Percentiles rank a stretch among this genome's conserved stretches.
phyloP scores from a whole-genome alignment of 2,888 invertebrate species.

The Onchidella celtica region DNA sequence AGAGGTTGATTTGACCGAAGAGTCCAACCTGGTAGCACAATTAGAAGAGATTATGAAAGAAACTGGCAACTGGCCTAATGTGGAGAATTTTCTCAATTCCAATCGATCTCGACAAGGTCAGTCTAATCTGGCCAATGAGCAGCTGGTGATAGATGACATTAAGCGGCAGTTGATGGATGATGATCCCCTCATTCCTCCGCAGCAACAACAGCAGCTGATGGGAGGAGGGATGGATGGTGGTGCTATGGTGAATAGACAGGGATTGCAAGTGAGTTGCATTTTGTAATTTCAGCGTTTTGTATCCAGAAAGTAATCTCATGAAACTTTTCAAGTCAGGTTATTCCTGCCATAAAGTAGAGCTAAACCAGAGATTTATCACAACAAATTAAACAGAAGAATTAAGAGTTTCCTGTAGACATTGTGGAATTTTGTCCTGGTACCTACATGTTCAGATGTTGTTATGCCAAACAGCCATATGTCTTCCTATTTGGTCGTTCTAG shows the following conservation, averaged over 20 bases:
- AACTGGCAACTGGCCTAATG: slow-evolving; percentile 61
- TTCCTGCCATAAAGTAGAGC: too few species aligned
- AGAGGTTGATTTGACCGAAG: slow-evolving; percentile 58
- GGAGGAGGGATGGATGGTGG: background rate
- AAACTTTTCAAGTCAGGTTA: too few species aligned
- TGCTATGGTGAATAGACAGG: slow-evolving; percentile 15
- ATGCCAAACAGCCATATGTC: too few species aligned
- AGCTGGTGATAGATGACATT: slow-evolving; percentile 93
- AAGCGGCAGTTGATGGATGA: slow-evolving; percentile 92
- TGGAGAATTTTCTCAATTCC: slow-evolving; percentile 62
- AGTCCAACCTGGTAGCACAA: slow-evolving; percentile 64
- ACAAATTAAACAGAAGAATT: too few species aligned
- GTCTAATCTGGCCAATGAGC: slow-evolving; percentile 82
- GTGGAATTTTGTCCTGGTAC: too few species aligned
- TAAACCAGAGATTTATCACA: too few species aligned
- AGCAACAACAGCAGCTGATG: slow-evolving; percentile 16
- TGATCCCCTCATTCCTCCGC: slow-evolving; percentile 57
- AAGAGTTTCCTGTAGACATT: too few species aligned
- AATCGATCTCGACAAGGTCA: slow-evolving; percentile 12
- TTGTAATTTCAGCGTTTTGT: too few species aligned
- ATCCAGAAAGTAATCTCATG: too few species aligned
- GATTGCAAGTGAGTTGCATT: slow-evolving; percentile 38
- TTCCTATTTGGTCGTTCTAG: too few species aligned
- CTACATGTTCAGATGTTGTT: too few species aligned
- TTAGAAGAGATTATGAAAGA: slow-evolving; percentile 71